Evolutionary conservation across 2,797 vertebrate species (phyloP).

Genomic region (Helostoma temminkii): DNA sequence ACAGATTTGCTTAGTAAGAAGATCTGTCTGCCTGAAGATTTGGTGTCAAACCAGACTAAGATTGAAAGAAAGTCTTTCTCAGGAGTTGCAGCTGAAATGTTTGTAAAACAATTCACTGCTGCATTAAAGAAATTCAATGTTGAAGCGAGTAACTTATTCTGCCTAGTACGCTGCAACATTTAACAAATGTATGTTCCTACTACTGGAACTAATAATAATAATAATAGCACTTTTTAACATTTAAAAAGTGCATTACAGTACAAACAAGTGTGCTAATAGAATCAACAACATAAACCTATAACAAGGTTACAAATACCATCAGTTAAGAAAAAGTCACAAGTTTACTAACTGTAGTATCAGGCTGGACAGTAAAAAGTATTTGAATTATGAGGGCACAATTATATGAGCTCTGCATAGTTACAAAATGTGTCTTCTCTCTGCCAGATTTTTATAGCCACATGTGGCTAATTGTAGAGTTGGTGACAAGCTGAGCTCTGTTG

Average conservation of each 20-base stretch:
- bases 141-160: background rate
- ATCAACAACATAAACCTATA: too few species aligned
- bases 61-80: conserved; percentile 20
- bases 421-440: conserved; percentile 1
- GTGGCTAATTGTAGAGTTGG: background rate
- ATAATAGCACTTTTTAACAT: background rate
- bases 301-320: too few species aligned
- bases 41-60: conserved; percentile 39
- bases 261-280: too few species aligned
- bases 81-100: conserved; percentile 16
- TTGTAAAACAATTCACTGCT: background rate
- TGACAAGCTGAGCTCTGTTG: background rate
- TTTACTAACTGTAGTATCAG: too few species aligned
- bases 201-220: background rate
- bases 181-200: background rate
- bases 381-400: background rate
- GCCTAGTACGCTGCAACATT: conserved; percentile 8
- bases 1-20: conserved; percentile 43
- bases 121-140: conserved; percentile 2
- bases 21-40: conserved; percentile 51
- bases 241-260: too few species aligned
- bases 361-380: too few species aligned
- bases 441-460: conserved; percentile 3
- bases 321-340: too few species aligned
- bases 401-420: conserved; percentile 10